Percentiles rank a stretch among this genome's conserved stretches.
phyloP scores from a whole-genome alignment of 1,140 invertebrate genomes.

The Brachionus sp. region DNA sequence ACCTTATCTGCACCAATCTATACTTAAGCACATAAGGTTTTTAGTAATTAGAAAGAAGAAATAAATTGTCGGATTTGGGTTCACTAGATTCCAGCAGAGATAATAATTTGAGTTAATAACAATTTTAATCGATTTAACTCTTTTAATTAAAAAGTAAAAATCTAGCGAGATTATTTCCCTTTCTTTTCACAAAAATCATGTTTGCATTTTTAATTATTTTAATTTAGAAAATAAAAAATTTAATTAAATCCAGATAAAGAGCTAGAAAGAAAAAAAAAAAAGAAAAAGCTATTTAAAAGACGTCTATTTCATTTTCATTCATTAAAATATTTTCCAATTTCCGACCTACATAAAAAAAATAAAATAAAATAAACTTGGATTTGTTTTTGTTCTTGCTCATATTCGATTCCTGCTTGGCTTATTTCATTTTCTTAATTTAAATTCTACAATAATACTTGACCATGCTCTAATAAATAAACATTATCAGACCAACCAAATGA shows the following conservation, averaged over 20 bases:
- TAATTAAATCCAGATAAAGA: constrained; percentile 18
- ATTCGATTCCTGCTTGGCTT: not conserved
- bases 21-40: constrained; percentile 35
- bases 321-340: constrained; percentile 9
- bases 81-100: constrained; percentile 39
- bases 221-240: not conserved
- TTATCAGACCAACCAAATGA: not conserved
- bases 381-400: not conserved
- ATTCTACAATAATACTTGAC: not conserved
- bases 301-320: constrained; percentile 38
- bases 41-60: not conserved
- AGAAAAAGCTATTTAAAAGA: not conserved
- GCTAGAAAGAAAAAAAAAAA: not conserved
- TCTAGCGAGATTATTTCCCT: constrained; percentile 4
- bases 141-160: not conserved
- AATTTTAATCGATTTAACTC: constrained; percentile 39
- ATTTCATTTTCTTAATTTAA: not conserved
- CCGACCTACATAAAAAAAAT: constrained; percentile 6
- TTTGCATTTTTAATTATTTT: constrained; percentile 39
- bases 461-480: constrained; percentile 3
- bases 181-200: constrained; percentile 27
- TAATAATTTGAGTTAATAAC: constrained; percentile 32
- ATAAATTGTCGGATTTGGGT: constrained; percentile 16
- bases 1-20: not conserved
- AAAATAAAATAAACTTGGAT: not conserved